These are phyloP conservation scores for Poecilia picta DNA, from an alignment of 2,797 vertebrate species.

Conservation along the genomic window DNA sequence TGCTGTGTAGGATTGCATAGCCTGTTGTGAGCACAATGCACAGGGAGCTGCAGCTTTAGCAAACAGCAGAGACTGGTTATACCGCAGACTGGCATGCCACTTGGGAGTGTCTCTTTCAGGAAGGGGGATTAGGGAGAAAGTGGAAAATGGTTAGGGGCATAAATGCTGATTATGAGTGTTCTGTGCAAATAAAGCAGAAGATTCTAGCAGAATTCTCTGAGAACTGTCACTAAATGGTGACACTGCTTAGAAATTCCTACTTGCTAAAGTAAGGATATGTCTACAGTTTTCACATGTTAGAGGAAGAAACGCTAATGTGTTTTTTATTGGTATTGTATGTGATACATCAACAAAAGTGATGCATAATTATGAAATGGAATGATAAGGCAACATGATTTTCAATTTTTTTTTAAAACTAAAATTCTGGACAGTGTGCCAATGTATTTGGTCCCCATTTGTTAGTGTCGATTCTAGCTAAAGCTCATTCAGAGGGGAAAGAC, in stretches of 20 bases:
- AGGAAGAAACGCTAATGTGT: not conserved
- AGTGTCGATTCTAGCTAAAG: not conserved
- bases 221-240: not conserved
- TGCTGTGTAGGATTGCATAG: slow-evolving; percentile 66
- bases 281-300: not conserved
- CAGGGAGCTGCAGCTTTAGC: slow-evolving; percentile 61
- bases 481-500: not conserved
- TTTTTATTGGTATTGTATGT: not conserved
- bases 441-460: not conserved
- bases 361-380: not conserved
- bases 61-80: slow-evolving; percentile 67
- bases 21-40: slow-evolving; percentile 67
- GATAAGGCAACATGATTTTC: not conserved
- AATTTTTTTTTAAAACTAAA: not conserved
- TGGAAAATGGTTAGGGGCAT: slow-evolving; percentile 30
- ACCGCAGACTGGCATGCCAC: slow-evolving; percentile 62
- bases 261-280: not conserved
- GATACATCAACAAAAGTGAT: not conserved
- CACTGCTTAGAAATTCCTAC: not conserved
- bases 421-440: not conserved
- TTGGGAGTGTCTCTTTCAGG: slow-evolving; percentile 51
- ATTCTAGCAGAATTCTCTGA: slow-evolving; percentile 7
- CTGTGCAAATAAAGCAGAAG: slow-evolving; percentile 32
- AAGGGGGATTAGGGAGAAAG: slow-evolving; percentile 21
- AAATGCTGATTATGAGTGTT: slow-evolving; percentile 47